Base-by-base conservation (phyloP, 2,113 vertebrate species). In the Callaeas wilsoni region DNA sequence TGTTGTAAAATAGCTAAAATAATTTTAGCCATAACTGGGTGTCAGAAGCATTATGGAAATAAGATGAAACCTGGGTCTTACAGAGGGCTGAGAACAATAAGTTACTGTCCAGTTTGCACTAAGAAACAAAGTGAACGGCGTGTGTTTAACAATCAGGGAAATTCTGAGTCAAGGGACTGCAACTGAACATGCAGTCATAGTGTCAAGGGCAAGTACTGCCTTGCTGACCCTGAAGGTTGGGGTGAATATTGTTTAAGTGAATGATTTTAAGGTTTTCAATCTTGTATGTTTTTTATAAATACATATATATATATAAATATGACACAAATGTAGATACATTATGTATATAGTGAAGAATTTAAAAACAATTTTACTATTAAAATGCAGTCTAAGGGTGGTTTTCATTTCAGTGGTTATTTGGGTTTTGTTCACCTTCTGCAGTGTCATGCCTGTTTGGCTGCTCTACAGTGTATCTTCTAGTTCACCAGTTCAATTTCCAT, bases 261-360 rank as follows among this genome's bases (percentile, higher is more conserved):
- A 94, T 95, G 95, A 95, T 97, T 97, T 98, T 97, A 97, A 96
- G 95, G 92, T 97, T 98, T 98, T 97, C 80, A 94, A 85, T 97
- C 94, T 94, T 96, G 37, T 87, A 67, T 92, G 92, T 64, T 97
- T 95, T 97, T 97, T 90, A 94, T 91, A 92, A 85, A 92, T 85
- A 92, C 59, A 87, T 93, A 91, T 92, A 92, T 94, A 90, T 95
- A 91, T 95, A 94, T 90, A 91, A 92, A 91, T 91, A 87, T 53
- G 96, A 97, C 92, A 96, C 84, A 94, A 78, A 59, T 97, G 97
- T 98, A 98, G 96, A 98, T 98, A 97, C 68, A 1, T 41, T 73
- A 80, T 98, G 94, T 97, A 97, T 90, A 97, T 97, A 97, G 78
- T 79, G 95, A 91, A 88, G 93, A 93, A 75, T 97, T 97, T 94